Evolutionary conservation across 2,113 vertebrate genomes (phyloP).

Genomic region (Paramisgurnus dabryanus): DNA sequence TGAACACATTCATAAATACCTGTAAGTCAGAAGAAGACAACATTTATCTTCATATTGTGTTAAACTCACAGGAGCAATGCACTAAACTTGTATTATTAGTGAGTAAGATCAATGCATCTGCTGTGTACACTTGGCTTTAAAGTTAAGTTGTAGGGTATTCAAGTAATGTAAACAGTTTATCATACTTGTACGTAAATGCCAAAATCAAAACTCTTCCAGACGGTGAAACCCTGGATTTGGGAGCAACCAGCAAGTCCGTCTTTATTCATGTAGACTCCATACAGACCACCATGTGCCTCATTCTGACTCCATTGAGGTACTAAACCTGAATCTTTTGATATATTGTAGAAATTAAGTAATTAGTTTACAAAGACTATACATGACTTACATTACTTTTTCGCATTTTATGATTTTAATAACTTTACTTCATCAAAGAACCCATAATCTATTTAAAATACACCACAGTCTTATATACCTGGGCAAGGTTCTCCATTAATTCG

Average conservation of each 20-base stretch:
- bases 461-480: conserved; percentile 66
- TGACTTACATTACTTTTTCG: too few species aligned
- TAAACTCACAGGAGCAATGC: neutral
- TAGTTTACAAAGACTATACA: too few species aligned
- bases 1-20: conserved; percentile 68
- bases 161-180: neutral
- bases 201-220: conserved; percentile 76
- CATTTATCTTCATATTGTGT: neutral
- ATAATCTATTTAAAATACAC: too few species aligned
- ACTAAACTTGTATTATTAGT: neutral
- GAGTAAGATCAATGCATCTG: neutral
- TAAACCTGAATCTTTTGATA: conserved; percentile 57
- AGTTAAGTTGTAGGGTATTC: too few species aligned
- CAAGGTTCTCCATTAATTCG: conserved; percentile 83
- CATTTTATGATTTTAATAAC: neutral
- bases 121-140: neutral
- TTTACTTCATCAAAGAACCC: neutral
- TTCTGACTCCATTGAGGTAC: conserved; percentile 69
- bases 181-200: conserved; percentile 77
- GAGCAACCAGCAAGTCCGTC: conserved; percentile 72
- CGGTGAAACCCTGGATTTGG: conserved; percentile 68
- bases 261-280: conserved; percentile 72
- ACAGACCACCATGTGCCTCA: conserved; percentile 77
- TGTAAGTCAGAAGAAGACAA: conserved; percentile 56
- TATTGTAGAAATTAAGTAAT: neutral